Base-by-base conservation (phyloP, 2,797 vertebrate species). In the Menidia menidia region DNA sequence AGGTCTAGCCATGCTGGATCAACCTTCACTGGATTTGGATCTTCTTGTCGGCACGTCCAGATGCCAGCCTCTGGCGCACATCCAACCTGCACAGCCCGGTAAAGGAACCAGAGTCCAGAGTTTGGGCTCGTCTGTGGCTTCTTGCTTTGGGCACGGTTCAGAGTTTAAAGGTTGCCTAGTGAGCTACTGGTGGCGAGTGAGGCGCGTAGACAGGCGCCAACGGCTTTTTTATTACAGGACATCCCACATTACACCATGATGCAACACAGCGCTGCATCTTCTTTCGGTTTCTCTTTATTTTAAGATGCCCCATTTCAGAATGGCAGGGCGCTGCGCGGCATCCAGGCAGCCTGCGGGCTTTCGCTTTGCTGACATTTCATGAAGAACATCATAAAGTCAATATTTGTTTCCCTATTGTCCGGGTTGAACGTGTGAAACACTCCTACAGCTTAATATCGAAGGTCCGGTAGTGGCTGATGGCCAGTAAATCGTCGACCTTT, bases 271-370 rank as follows among this genome's bases (percentile, higher is more conserved):
- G 52, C 55, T 33, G 35, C n/a, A 1, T 0, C 33, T 72, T 7
- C 82, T 94, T 94, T 94, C 92, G 55, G 77, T 95, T 95, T 95
- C 92, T 30, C 55, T 90, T 94, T 94, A 85, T 91, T 88, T 66
- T 89, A 94, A 94, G 93, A 42, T 9, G 60, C 35, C 43, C 64
- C 4, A 0, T 60, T 82, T 32, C 41, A 14, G 41, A 65, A 73
- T 59, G 82, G 50, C 3, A n/a, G 39, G 0, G 1, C 1, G 10
- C 13, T 0, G n/a, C 57, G 75, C 18, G 57, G 75, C 77, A 2
- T 82, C 82, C 75, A 60, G 0, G 6, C 16, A 62, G 13, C 12
- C 4, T n/a, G 8, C 3, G 73, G 32, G n/a, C 3, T 66, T 70
- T 59, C 56, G 31, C 2, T 16, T 19, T 16, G 3, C 6, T 8